Evolutionary conservation across 2,113 vertebrate species (phyloP).

Genomic region (Apodemus sylvaticus): DNA sequence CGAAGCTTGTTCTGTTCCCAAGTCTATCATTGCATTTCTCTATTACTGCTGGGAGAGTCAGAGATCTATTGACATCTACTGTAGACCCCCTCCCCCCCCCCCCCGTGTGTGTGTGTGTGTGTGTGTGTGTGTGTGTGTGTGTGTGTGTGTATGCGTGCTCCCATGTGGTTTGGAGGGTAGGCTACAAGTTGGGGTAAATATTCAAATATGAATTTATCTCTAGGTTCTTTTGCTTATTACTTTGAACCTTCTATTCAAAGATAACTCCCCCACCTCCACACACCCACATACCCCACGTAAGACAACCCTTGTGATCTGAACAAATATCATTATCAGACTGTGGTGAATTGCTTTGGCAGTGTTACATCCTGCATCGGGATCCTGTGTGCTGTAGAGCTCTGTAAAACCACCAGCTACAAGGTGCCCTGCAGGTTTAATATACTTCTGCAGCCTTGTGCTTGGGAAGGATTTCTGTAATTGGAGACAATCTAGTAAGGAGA

Average conservation of each 20-base stretch:
- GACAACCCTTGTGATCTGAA: slow-evolving; percentile 39
- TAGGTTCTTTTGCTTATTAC: neutral
- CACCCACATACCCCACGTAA: neutral
- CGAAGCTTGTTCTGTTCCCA: neutral
- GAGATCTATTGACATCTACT: neutral
- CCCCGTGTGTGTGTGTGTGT: neutral
- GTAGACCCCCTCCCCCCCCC: neutral
- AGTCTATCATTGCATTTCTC: neutral
- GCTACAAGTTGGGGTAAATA: too few relatives aligned
- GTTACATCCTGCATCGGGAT: slow-evolving; percentile 59
- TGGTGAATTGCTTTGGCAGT: slow-evolving; percentile 28
- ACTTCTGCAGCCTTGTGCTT: slow-evolving; percentile 70
- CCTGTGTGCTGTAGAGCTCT: neutral
- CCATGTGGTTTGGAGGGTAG: neutral
- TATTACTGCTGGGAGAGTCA: neutral
- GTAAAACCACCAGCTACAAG: slow-evolving; percentile 64
- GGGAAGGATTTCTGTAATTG: slow-evolving; percentile 78
- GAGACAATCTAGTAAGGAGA: slow-evolving; percentile 74
- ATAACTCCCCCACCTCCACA: neutral
- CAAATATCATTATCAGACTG: slow-evolving; percentile 61
- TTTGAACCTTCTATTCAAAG: slow-evolving; percentile 15
- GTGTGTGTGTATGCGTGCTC: neutral
- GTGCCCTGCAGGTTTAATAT: slow-evolving; percentile 74
- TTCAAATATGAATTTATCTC: neutral
- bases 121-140: neutral